Percentiles rank a stretch among this genome's conserved stretches.
Evolutionary conservation across 2,888 invertebrate species (phyloP).

Genomic region (Pachymerium ferrugineum): DNA sequence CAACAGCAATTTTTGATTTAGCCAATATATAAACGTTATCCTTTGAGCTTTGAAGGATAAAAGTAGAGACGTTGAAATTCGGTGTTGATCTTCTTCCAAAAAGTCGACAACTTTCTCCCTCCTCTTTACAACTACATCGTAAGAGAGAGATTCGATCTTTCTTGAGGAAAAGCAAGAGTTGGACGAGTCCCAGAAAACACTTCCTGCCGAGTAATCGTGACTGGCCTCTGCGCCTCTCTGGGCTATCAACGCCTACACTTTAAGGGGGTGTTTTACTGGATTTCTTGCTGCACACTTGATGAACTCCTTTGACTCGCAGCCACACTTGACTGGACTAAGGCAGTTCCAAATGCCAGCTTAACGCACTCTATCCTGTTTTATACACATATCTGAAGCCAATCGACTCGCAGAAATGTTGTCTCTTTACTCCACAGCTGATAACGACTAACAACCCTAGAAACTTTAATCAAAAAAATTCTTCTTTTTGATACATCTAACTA

Average conservation of each 20-base stretch:
- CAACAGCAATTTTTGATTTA: too few relatives aligned
- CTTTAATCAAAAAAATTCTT: background rate
- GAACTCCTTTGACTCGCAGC: constrained; percentile 20
- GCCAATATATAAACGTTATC: too few relatives aligned
- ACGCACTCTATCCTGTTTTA: constrained; percentile 16
- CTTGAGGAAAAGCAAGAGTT: constrained; percentile 15
- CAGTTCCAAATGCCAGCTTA: constrained; percentile 1
- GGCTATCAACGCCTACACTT: constrained; percentile 24
- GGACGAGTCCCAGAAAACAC: constrained; percentile 25
- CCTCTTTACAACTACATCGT: constrained; percentile 20
- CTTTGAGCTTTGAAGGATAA: too few relatives aligned
- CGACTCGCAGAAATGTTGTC: background rate
- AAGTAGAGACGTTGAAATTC: constrained; percentile 5
- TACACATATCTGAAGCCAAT: background rate
- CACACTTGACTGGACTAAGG: constrained; percentile 18
- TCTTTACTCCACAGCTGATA: background rate
- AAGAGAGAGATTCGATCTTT: constrained; percentile 22
- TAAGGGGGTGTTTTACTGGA: constrained; percentile 27
- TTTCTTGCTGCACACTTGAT: constrained; percentile 27
- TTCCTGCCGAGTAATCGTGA: constrained; percentile 27
- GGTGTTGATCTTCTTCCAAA: constrained; percentile 13
- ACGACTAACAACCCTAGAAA: background rate
- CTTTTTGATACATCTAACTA: too few relatives aligned
- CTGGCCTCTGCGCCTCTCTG: constrained; percentile 24
- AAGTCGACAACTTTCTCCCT: constrained; percentile 1